phyloP scores from a whole-genome alignment of 35 echinoderm and acorn worm species.

The Heliocidaris tuberculata region DNA sequence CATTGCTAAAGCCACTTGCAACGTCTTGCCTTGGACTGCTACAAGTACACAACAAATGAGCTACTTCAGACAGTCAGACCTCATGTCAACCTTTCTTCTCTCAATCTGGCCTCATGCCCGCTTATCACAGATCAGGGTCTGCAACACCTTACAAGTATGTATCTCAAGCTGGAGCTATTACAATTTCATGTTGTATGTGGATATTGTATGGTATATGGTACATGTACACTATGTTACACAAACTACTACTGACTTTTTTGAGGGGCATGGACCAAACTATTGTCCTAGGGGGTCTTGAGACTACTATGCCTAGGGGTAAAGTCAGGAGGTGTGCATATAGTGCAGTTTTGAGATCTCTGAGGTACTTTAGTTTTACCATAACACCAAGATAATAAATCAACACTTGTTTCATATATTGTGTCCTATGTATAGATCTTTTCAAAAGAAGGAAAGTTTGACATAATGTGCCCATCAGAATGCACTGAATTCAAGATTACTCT shows the following conservation, averaged over 20 bases:
- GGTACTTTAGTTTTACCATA: too few relatives aligned
- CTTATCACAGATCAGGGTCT: conserved; percentile 93
- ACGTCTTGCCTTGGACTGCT: conserved; percentile 77
- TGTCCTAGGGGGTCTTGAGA: too few relatives aligned
- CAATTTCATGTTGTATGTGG: background rate
- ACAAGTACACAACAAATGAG: conserved; percentile 98
- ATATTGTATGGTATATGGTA: background rate
- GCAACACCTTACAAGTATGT: conserved; percentile 71
- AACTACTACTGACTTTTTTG: background rate
- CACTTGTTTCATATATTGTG: too few relatives aligned
- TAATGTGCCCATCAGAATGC: too few relatives aligned
- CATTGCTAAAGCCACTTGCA: conserved; percentile 67
- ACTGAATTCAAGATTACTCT: too few relatives aligned
- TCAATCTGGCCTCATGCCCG: conserved; percentile 80
- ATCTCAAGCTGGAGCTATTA: background rate
- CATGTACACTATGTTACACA: background rate
- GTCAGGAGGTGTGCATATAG: too few relatives aligned
- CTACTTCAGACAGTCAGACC: conserved; percentile 68
- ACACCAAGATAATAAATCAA: too few relatives aligned
- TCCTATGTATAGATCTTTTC: too few relatives aligned
- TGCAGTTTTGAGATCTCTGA: too few relatives aligned
- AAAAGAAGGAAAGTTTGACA: too few relatives aligned
- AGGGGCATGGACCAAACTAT: background rate
- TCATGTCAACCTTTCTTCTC: conserved; percentile 63
- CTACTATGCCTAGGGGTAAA: too few relatives aligned